phyloP scores from a whole-genome alignment of 2,113 vertebrate species.

The Aspidoscelis tigris region DNA sequence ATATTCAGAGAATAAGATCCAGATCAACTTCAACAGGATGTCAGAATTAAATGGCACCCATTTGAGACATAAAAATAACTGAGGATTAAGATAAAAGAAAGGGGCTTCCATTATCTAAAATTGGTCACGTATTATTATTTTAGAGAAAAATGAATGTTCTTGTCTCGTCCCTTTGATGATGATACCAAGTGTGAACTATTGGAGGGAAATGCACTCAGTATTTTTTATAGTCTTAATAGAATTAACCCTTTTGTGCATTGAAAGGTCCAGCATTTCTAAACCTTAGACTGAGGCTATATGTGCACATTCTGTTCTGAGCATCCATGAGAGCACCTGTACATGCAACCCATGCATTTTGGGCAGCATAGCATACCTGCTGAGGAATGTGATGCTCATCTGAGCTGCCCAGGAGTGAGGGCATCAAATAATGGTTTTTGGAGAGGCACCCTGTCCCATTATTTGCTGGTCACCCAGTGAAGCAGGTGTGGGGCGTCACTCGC shows the following conservation, averaged over 20 bases:
- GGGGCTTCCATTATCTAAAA: slow-evolving; percentile 61
- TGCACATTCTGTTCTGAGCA: too few species aligned
- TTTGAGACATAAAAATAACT: slow-evolving; percentile 57
- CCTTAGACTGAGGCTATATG: too few species aligned
- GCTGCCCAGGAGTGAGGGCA: too few species aligned
- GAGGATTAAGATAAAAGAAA: slow-evolving; percentile 64
- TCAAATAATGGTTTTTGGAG: too few species aligned
- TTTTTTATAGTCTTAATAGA: slow-evolving; percentile 18
- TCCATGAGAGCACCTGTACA: too few species aligned
- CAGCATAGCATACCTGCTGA: too few species aligned
- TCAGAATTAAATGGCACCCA: slow-evolving; percentile 31
- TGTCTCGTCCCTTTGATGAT: slow-evolving; percentile 43
- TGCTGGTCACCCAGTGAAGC: too few species aligned
- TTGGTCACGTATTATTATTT: slow-evolving; percentile 51
- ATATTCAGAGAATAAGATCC: slow-evolving; percentile 55
- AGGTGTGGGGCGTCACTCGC: too few species aligned
- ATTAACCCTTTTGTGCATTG: slow-evolving; percentile 37
- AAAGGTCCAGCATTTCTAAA: not conserved
- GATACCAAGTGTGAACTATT: slow-evolving; percentile 46
- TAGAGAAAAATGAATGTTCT: slow-evolving; percentile 44
- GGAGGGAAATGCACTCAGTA: slow-evolving; percentile 19
- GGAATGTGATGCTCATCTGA: too few species aligned
- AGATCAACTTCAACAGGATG: slow-evolving; percentile 54
- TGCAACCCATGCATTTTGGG: too few species aligned
- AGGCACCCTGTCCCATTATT: too few species aligned